Evolutionary conservation across 64 coral and sea anemone species (phyloP), one percentile per base, ranked within the genome.

Genomic region (Actinia tenebrosa): DNA sequence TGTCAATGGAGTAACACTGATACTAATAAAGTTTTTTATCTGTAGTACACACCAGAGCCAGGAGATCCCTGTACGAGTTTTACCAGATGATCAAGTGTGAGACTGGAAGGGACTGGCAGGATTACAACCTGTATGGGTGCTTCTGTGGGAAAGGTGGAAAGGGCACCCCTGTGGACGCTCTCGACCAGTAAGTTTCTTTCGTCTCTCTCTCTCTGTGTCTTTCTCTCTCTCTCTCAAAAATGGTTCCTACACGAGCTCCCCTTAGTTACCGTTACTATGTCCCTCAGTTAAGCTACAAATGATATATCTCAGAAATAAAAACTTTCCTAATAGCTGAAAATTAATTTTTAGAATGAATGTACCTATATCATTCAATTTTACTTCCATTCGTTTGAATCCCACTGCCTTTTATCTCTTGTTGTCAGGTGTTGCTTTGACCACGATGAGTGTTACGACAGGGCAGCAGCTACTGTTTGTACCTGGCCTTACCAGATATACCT

Each of bases 71-170:
- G 27, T 78, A 45, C 37, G 72, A 78, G 20, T 90, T 90, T 77
- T 43, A 54, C 22, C 5, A 27, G 22, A 64, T 90, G 89, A 85
- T 90, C 16, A 50, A 17, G 19, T 43, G 50, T 53, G 83, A 43
- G 47, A 90, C 89, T 9, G 54, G 71, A 43, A 45, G 89, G 7
- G 77, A 20, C 20, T 58, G 50, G 23, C 7, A 53, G 15, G 82
- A 90, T 58, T 90, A 53, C 47, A 90, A 85, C 71, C 42, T 64
- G 23, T 90, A 90, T 78, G 89, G 89, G 7, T 90, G 89, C 54
- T 85, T 26, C 18, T 90, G 89, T 90, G 89, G 89, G 0, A 44
- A 50, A n/a, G 89, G 89, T 18, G 89, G 89, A 25, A 69, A 45
- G 11, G 89, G 89, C 9, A 53, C n/a, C 2, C 80, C 82, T 56